Evolutionary conservation across 1,140 invertebrate species (phyloP), one percentile per base, ranked within the genome.

Genomic region (Hycleus cichorii): DNA sequence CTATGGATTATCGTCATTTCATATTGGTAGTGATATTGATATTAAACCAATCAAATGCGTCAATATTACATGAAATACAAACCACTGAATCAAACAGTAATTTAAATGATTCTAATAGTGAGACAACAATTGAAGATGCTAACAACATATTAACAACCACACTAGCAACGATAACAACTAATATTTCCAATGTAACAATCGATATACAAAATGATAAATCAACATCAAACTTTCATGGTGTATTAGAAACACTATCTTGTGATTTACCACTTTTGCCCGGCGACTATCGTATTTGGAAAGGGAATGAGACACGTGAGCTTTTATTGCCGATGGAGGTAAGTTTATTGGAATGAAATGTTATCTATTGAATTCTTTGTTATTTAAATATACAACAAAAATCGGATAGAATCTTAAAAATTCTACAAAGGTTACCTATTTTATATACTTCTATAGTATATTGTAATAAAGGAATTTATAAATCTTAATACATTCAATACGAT

Each of bases 251-350:
- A 10, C 71, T 82, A 55, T 79, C 81, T 64, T 84, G 82, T 65
- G 80, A 83, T 68, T 75, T 83, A 62, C 80, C 80, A 42, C 74
- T 78, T 46, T 68, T 83, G 59, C 81, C 82, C 39, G 73, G 76
- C 51, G 80, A 82, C 57, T 82, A 82, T 4, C 77, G 80, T 54
- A 70, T 83, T 53, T 84, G 83, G 82, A 76, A 81, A 27, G 81
- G 81, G 62, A 84, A 84, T 63, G 81, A 84, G 67, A 84, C 83
- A 9, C 81, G 83, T 59, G 82, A 84, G 64, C 75, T 84, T 56
- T 77, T 79, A 62, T 73, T 84, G 39, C 83, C 83, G 12, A 75
- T 81, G 66, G 79, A 77, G 77, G 83, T 84, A 75, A 82, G 79
- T 77, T 44, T 32, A 18, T 18, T 18, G 18, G 18, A 18, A 18